These are phyloP conservation scores for Chironomus striatipennis DNA, from an alignment of 1,140 invertebrate genomes.

Conservation along the genomic window DNA sequence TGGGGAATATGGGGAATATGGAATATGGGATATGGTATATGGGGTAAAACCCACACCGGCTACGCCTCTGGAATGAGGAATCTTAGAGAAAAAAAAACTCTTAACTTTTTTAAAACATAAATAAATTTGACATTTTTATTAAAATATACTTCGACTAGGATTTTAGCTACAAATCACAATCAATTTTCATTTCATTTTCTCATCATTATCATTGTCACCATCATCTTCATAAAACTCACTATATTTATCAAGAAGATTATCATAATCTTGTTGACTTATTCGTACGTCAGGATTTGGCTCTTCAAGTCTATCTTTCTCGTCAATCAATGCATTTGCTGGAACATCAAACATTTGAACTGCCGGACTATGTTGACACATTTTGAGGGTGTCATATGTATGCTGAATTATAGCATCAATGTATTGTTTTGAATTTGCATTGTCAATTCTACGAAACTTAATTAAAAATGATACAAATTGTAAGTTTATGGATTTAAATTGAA, in stretches of 20 bases:
- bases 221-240: slow-evolving; percentile 94
- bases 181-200: too few relatives aligned
- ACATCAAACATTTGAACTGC: slow-evolving; percentile 91
- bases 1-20: too few relatives aligned
- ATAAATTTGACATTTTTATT: too few relatives aligned
- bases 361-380: slow-evolving; percentile 81
- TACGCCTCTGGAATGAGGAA: too few relatives aligned
- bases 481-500: neutral
- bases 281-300: slow-evolving; percentile 76
- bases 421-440: slow-evolving; percentile 88
- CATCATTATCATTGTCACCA: slow-evolving; percentile 62
- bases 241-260: slow-evolving; percentile 75
- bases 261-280: slow-evolving; percentile 68
- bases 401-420: slow-evolving; percentile 82
- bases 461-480: neutral
- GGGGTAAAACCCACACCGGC: too few relatives aligned
- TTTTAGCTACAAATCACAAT: neutral
- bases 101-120: too few relatives aligned
- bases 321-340: slow-evolving; percentile 61
- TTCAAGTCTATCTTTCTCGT: slow-evolving; percentile 59
- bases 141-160: too few relatives aligned
- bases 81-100: too few relatives aligned
- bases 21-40: too few relatives aligned
- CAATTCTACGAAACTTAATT: slow-evolving; percentile 44
- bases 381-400: slow-evolving; percentile 77